Base-by-base conservation (phyloP, 1,140 invertebrate species). In the Cotesia typhae region DNA sequence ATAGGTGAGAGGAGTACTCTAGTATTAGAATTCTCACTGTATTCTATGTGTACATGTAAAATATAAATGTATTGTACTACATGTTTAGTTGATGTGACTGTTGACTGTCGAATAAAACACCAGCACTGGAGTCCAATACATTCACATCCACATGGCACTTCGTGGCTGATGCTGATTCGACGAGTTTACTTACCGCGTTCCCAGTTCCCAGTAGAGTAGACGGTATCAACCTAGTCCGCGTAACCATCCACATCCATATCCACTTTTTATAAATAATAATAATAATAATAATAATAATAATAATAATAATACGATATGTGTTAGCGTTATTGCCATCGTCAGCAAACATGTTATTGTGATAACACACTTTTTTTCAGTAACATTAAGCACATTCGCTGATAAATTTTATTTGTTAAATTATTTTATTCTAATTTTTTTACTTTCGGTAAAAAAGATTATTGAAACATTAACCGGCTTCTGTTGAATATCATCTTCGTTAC, bases 101-200 rank as follows among this genome's bases (percentile, higher is more conserved):
- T 47, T 9, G 6, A 47, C 41, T 28, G 41, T 47, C 2, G 6
- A 47, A 47, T 47, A 6, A 3, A 47, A 47, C 7, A 47, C 41
- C 41, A 6, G 41, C 41, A 47, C 6, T 10, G 6, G 28, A 28
- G 28, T 9, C 10, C 41, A 47, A 47, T 10, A 47, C 6, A 10
- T 10, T 9, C 7, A 57, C 66, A 51, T 60, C 66, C 35, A 51
- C 35, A 63, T 37, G 35, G 4, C 37, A 20, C 10, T 68, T 76
- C 80, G 81, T 81, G 81, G 78, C 72, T 55, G 38, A 28, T 65
- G 76, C 74, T 82, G 81, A 81, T 82, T 82, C 80, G 81, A 76
- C 76, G 59, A 3, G 28, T 28, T 28, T 28, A 52, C 67, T 70
- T 61, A 52, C 68, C 36, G 61, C 12, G 70, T 37, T 47, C 51